phyloP scores from a whole-genome alignment of 2,797 vertebrate genomes.

The Pseudochaenichthys georgianus region DNA sequence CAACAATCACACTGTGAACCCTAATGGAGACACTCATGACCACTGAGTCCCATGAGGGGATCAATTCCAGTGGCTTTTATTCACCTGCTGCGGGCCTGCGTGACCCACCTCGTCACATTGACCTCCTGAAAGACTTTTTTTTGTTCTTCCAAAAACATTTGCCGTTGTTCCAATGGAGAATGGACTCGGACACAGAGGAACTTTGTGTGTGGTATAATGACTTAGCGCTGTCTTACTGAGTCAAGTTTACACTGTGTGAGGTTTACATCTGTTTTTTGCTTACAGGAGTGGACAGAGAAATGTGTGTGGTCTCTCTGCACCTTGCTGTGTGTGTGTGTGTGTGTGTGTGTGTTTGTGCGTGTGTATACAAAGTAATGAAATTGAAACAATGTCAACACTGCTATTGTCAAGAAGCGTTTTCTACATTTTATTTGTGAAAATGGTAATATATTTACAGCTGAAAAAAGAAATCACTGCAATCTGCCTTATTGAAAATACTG shows the following conservation, averaged over 20 bases:
- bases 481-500: conserved; percentile 44
- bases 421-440: conserved; percentile 64
- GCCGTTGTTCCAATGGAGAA: conserved; percentile 8
- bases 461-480: conserved; percentile 52
- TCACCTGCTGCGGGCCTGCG: conserved; percentile 31
- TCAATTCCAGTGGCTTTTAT: conserved; percentile 21
- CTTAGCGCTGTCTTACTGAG: conserved; percentile 37
- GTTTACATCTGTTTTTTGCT: conserved; percentile 72
- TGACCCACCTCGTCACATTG: conserved; percentile 41
- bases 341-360: background rate
- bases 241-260: conserved; percentile 64
- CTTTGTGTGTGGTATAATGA: conserved; percentile 42
- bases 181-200: conserved; percentile 30
- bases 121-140: conserved; percentile 24
- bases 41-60: conserved; percentile 47
- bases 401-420: conserved; percentile 43
- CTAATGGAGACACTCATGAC: conserved; percentile 67
- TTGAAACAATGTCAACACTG: conserved; percentile 13
- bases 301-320: conserved; percentile 25
- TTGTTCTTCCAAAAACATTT: background rate
- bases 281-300: conserved; percentile 18
- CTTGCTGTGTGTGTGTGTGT: conserved; percentile 15
- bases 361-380: conserved; percentile 11
- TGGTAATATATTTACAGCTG: conserved; percentile 62
- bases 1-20: conserved; percentile 86